A percentile compares a stretch with the other conserved stretches of the same genome.
Evolutionary conservation across 2,113 vertebrate species (phyloP).

Genomic region (Lophura nycthemera): DNA sequence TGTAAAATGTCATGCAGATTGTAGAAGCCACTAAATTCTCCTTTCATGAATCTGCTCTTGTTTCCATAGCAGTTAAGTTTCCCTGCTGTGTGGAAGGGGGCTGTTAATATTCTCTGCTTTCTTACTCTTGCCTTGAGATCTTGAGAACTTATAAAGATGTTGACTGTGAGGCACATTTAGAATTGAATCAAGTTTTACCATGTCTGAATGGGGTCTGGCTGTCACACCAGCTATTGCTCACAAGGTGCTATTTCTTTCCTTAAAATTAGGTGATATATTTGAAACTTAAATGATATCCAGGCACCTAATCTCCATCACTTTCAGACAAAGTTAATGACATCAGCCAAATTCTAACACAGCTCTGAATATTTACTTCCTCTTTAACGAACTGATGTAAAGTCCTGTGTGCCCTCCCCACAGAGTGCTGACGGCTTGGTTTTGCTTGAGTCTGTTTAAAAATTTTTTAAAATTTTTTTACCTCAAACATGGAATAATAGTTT

Average conservation of each 20-base stretch:
- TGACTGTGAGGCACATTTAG: background rate
- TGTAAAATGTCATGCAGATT: constrained; percentile 47
- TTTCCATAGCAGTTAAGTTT: constrained; percentile 46
- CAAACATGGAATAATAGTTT: background rate
- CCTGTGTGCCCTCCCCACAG: background rate
- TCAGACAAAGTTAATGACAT: background rate
- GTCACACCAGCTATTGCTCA: background rate
- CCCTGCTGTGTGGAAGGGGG: constrained; percentile 15
- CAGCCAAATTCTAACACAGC: background rate
- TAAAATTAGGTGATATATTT: constrained; percentile 9
- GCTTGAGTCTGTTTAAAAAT: background rate
- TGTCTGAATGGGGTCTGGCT: background rate
- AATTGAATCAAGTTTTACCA: background rate
- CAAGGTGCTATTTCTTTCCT: background rate
- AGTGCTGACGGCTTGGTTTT: background rate
- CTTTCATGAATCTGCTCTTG: background rate
- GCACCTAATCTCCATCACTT: background rate
- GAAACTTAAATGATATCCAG: background rate
- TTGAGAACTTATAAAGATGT: background rate
- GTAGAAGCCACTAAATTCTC: constrained; percentile 25
- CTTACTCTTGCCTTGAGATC: background rate
- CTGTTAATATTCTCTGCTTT: constrained; percentile 1
- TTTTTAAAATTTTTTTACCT: background rate
- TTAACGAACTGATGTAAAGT: background rate
- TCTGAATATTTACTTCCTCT: background rate